Evolutionary conservation across 2,113 vertebrate species (phyloP), one percentile per base, ranked within the genome.

Genomic region (Onychostoma macrolepis): DNA sequence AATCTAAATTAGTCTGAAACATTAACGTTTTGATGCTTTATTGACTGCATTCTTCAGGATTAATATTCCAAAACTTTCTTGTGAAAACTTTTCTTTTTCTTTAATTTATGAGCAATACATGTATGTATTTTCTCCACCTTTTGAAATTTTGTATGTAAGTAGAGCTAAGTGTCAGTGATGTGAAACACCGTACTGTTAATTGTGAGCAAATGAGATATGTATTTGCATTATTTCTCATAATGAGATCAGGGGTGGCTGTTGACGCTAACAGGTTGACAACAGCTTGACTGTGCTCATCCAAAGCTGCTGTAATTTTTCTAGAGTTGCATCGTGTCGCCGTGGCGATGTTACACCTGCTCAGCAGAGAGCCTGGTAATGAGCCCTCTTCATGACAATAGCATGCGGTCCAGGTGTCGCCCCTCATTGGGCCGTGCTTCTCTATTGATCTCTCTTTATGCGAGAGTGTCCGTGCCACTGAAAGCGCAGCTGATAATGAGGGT

Each of bases 391-490:
- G 81, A 89, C 75, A 87, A 75, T 85, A 74, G 50, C 65, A 63
- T 41, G 36, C 88, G 84, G 87, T 92, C 90, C 76, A 89, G 87
- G 63, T 90, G 88, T 91, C 87, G 80, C 63, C 74, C 83, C 83
- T 87, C 67, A 83, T 84, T 88, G 56, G 78, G 36, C 83, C 74
- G 43, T 90, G 77, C 45, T 71, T 85, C 83, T 33, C 28, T 85
- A 88, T 92, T 93, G 86, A 90, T 90, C 90, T 90, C 74, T 88
- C 78, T 89, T 87, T 80, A 82, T 83, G 88, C 80, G 67, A 38
- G 26, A 89, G 88, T 86, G 48, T 61, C 56, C 77, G 50, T 85
- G 84, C 88, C 65, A 91, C 80, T 87, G 86, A 89, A 88, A 87
- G 84, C 89, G 26, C 19, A 43, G 69, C 85, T 30, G 87, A 89